phyloP scores from a whole-genome alignment of 2,113 vertebrate genomes.

The Corythaixoides concolor region DNA sequence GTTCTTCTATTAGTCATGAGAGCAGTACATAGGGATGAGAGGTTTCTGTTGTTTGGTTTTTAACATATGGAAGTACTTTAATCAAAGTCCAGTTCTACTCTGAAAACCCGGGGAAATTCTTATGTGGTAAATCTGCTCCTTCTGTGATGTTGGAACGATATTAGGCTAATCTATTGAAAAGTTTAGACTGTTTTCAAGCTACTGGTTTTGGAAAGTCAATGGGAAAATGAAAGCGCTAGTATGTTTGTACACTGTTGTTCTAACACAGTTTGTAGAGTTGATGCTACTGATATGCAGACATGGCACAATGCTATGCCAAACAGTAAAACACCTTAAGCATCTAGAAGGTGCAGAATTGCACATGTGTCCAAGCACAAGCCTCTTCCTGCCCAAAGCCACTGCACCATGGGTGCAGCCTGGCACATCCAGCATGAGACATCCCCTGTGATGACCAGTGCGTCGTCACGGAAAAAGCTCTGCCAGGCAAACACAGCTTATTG shows the following conservation, averaged over 20 bases:
- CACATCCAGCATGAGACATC: not conserved
- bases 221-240: not conserved
- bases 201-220: not conserved
- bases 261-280: not conserved
- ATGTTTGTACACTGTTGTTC: not conserved
- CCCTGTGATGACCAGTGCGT: not conserved
- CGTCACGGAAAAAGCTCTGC: fast-evolving
- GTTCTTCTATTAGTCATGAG: not conserved
- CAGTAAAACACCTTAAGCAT: not conserved
- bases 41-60: not conserved
- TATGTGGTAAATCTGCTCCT: not conserved
- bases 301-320: not conserved
- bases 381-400: not conserved
- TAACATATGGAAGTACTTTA: not conserved
- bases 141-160: not conserved
- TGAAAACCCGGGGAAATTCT: not conserved
- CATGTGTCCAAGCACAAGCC: not conserved
- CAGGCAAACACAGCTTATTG: not conserved
- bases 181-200: not conserved
- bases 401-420: not conserved
- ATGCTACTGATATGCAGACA: not conserved
- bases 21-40: not conserved
- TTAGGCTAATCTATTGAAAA: not conserved
- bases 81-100: not conserved
- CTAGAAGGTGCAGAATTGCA: not conserved